A percentile compares a stretch with the other conserved stretches of the same genome.
Conservation (phyloP, 2,888 invertebrate species). For the Podotricha telesiphe region DNA sequence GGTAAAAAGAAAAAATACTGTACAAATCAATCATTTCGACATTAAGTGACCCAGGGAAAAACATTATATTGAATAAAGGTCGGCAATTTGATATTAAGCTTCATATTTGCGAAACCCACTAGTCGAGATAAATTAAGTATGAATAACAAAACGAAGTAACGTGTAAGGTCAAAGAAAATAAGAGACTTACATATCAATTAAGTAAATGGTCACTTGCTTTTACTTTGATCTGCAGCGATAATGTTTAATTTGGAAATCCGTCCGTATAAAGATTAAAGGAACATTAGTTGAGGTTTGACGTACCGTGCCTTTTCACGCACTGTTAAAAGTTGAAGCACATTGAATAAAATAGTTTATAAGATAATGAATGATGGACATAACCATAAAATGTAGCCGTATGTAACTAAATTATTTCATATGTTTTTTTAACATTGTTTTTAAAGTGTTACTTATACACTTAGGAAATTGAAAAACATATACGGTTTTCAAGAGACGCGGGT, state of each 20-base stretch:
- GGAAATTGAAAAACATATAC: too few species aligned
- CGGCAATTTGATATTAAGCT: constrained; percentile 19
- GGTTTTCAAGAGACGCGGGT: too few species aligned
- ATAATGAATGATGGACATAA: neutral
- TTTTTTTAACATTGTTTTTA: too few species aligned
- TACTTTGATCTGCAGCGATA: constrained; percentile 1
- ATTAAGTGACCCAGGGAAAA: constrained; percentile 7
- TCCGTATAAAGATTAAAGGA: constrained; percentile 6
- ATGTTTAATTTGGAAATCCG: constrained; percentile 20
- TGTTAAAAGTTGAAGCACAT: constrained; percentile 5
- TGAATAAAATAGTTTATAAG: neutral
- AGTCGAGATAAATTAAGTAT: constrained; percentile 26
- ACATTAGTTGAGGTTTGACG: neutral
- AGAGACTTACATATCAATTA: constrained; percentile 18
- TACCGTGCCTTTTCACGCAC: neutral
- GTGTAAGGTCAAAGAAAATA: constrained; percentile 28
- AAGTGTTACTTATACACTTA: too few species aligned
- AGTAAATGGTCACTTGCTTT: constrained; percentile 19
- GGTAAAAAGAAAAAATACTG: neutral
- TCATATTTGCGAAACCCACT: constrained; percentile 13
- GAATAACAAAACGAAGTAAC: constrained; percentile 25
- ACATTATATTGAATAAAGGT: constrained; percentile 17
- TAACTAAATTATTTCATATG: constrained; percentile 11
- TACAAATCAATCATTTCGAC: constrained; percentile 10
- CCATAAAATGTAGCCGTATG: too few species aligned